A percentile compares a stretch with the other conserved stretches of the same genome.
Conservation (phyloP, 2,888 invertebrate species). For the Torymus aiolomorphi region DNA sequence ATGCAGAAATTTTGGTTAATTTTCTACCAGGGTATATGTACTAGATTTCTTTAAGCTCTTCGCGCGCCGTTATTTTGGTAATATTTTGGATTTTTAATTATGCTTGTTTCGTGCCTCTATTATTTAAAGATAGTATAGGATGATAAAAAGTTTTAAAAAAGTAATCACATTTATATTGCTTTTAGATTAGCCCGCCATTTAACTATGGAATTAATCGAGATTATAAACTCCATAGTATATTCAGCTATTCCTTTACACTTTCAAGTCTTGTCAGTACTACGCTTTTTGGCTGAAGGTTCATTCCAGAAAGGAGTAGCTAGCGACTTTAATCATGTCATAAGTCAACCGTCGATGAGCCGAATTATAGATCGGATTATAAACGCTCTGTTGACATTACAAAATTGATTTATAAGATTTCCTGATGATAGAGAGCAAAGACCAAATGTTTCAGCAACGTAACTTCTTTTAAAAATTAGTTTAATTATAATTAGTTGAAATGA, state of each 20-base stretch:
- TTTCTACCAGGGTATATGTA: too few species aligned
- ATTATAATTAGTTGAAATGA: too few species aligned
- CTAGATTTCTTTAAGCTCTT: too few species aligned
- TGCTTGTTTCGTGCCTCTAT: too few species aligned
- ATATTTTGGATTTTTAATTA: too few species aligned
- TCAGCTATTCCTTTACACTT: background rate
- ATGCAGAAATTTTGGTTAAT: too few species aligned
- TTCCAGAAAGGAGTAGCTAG: background rate
- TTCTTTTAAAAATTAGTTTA: background rate
- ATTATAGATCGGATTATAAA: background rate
- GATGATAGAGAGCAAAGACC: background rate
- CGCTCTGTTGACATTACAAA: background rate
- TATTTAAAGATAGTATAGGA: too few species aligned
- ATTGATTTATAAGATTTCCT: background rate
- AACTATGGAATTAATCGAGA: background rate
- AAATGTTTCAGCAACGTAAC: constrained; percentile 2
- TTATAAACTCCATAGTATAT: background rate
- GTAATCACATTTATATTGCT: too few species aligned
- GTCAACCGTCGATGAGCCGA: background rate
- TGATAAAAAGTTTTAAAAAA: too few species aligned
- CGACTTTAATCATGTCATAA: background rate
- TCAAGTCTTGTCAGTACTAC: background rate
- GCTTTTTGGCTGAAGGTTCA: background rate
- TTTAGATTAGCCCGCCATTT: background rate
- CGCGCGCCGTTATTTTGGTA: too few species aligned